Evolutionary conservation across 2,797 vertebrate species (phyloP).

Genomic region (Pyrocephalus nanus): DNA sequence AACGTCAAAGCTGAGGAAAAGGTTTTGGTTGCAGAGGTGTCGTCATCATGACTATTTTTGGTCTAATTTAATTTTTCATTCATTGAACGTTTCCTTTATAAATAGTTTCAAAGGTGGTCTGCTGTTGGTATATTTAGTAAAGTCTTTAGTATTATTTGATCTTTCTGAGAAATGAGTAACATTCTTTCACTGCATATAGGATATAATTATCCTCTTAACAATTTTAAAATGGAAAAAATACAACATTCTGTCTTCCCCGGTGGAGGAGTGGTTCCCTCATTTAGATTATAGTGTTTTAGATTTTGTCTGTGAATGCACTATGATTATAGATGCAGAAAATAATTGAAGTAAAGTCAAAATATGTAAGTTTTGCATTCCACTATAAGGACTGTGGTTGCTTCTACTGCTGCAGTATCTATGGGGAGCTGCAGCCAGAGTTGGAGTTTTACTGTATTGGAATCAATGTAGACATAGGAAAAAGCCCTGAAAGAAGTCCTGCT

Average conservation of each 20-base stretch:
- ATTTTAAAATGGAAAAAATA: slow-evolving; percentile 6
- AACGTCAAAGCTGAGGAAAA: fast-evolving
- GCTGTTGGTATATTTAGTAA: neutral
- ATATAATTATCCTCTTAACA: neutral
- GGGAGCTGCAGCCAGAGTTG: neutral
- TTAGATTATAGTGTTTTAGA: slow-evolving; percentile 14
- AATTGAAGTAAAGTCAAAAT: neutral
- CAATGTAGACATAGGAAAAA: neutral
- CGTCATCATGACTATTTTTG: neutral
- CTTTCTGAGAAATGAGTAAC: neutral
- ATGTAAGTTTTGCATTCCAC: neutral
- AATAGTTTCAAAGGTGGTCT: neutral
- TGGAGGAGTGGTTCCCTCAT: neutral
- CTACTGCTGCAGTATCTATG: neutral
- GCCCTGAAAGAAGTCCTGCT: neutral
- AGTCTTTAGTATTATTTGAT: neutral
- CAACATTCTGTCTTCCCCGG: neutral
- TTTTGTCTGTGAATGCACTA: neutral
- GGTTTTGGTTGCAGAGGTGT: neutral
- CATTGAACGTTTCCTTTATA: neutral
- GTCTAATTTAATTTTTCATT: neutral
- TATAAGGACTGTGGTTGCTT: neutral
- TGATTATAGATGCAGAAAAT: slow-evolving; percentile 43
- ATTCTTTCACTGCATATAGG: neutral
- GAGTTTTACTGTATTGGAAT: neutral